Conservation (phyloP, 2,797 vertebrate genomes). For the Manis javanica region DNA sequence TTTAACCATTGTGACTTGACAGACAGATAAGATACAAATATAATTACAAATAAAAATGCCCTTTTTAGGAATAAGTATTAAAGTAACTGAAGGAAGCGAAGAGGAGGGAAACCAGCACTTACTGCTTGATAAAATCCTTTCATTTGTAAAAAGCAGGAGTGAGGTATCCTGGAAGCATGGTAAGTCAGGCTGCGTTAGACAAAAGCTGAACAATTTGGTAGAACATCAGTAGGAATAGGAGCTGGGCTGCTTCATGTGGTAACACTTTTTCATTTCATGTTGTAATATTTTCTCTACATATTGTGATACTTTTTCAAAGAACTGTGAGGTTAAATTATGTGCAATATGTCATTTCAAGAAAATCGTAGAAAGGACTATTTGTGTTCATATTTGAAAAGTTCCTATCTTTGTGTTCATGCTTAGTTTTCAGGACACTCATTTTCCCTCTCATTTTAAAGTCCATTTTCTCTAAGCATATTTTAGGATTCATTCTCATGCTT, state of each 20-base stretch:
- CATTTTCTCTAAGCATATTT: background rate
- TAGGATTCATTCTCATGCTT: background rate
- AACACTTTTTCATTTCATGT: too few species aligned
- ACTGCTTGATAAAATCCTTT: background rate
- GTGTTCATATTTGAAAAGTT: background rate
- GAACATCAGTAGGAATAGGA: background rate
- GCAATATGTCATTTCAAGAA: background rate
- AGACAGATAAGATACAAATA: background rate
- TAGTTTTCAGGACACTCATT: too few species aligned
- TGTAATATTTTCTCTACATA: background rate
- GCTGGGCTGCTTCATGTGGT: background rate
- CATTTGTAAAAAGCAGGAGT: background rate
- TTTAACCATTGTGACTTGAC: background rate
- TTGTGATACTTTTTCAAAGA: background rate
- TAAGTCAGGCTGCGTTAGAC: background rate
- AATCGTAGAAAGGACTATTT: background rate
- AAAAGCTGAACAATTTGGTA: background rate
- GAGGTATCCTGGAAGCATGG: background rate
- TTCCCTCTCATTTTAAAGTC: too few species aligned
- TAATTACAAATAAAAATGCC: conserved; percentile 25
- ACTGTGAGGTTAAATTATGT: background rate
- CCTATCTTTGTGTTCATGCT: too few species aligned
- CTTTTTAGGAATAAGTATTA: background rate
- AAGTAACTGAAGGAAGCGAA: background rate
- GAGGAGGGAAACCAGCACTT: background rate